A percentile compares a stretch with the other conserved stretches of the same genome.
These are phyloP conservation scores for Typhlichthys eigenmanni DNA, from an alignment of 2,797 vertebrate genomes.

Conservation along the genomic window DNA sequence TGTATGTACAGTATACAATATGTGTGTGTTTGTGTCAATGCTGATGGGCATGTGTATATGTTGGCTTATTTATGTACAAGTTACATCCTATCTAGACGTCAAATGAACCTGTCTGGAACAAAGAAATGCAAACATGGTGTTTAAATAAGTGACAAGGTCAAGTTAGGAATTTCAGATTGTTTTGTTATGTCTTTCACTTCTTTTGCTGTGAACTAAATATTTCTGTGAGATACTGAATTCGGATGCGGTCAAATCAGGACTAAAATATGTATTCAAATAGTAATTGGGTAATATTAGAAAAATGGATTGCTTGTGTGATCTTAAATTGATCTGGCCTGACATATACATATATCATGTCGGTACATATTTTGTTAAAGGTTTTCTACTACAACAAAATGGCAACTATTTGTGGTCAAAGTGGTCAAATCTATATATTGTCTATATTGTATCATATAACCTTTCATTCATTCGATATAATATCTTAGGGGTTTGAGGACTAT, in stretches of 20 bases:
- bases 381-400: conserved; percentile 20
- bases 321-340: neutral
- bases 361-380: conserved; percentile 23
- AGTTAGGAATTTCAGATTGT: conserved; percentile 33
- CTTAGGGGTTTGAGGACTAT: conserved; percentile 35
- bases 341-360: neutral
- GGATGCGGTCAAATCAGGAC: conserved; percentile 8
- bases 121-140: neutral
- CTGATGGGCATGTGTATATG: conserved; percentile 13
- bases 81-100: conserved; percentile 40
- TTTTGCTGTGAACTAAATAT: conserved; percentile 12
- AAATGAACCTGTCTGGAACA: conserved; percentile 7
- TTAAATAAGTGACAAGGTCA: conserved; percentile 1
- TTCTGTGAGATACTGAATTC: conserved; percentile 16
- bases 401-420: conserved; percentile 18
- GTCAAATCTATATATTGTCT: conserved; percentile 1
- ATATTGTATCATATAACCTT: conserved; percentile 27
- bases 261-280: conserved; percentile 38
- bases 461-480: conserved; percentile 10
- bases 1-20: neutral
- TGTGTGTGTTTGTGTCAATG: conserved; percentile 10
- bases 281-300: conserved; percentile 1
- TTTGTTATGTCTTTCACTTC: conserved; percentile 4
- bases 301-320: neutral
- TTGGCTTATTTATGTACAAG: conserved; percentile 11